These are phyloP conservation scores for Dicyrtomina minuta DNA, from an alignment of 2,888 invertebrate species.

Conservation along the genomic window DNA sequence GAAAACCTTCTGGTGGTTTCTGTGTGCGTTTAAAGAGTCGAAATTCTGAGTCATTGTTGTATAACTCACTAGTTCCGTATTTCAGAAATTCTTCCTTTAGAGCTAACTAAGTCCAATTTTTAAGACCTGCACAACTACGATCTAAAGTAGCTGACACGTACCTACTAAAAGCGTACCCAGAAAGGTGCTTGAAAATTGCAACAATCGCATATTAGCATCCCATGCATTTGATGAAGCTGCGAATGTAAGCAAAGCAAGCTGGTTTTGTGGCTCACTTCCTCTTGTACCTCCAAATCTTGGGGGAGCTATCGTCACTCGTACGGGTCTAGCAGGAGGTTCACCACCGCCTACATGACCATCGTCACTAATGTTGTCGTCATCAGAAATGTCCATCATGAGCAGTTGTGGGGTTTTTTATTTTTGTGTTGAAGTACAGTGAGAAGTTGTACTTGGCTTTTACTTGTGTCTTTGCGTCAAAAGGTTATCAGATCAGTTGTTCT, in stretches of 20 bases:
- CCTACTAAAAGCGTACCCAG: neutral
- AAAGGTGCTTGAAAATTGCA: neutral
- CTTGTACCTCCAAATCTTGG: neutral
- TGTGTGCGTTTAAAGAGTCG: neutral
- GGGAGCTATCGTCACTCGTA: constrained; percentile 6
- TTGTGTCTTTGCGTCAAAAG: too few relatives aligned
- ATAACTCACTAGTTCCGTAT: neutral
- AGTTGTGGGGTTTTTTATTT: too few relatives aligned
- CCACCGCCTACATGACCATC: too few relatives aligned
- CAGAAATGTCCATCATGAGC: too few relatives aligned
- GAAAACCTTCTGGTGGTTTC: neutral
- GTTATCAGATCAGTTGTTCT: too few relatives aligned
- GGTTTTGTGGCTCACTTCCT: neutral
- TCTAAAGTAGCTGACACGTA: constrained; percentile 8
- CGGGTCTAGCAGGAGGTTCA: too few relatives aligned
- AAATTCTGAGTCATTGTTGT: neutral
- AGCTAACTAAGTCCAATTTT: neutral
- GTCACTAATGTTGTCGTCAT: too few relatives aligned
- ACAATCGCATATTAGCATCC: neutral
- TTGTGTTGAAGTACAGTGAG: too few relatives aligned
- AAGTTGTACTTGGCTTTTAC: too few relatives aligned
- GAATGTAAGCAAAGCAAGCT: neutral
- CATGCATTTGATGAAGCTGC: neutral
- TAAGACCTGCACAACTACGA: neutral
- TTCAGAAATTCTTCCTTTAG: neutral